phyloP scores from a whole-genome alignment of 2,113 vertebrate species.

The Prietella phreatophila region DNA sequence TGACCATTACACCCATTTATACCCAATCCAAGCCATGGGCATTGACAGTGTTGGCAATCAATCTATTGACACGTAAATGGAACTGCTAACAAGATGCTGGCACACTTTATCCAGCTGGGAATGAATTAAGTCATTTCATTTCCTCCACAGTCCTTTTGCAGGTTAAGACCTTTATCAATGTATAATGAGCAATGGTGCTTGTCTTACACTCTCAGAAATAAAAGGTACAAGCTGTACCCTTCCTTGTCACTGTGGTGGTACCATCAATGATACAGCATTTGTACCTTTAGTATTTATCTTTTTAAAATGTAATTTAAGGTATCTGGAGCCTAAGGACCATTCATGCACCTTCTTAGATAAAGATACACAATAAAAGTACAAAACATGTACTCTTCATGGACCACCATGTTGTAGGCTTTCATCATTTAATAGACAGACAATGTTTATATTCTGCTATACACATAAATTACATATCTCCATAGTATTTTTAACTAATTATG shows the following conservation, averaged over 20 bases:
- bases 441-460: not conserved
- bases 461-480: not conserved
- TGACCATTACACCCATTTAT: not conserved
- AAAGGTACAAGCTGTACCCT: not conserved
- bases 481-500: not conserved
- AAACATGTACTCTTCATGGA: not conserved
- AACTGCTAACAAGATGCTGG: not conserved
- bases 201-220: not conserved
- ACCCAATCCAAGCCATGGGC: no score
- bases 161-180: not conserved
- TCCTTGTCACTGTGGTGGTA: not conserved
- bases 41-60: not conserved
- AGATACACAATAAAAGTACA: not conserved
- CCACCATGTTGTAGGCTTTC: not conserved
- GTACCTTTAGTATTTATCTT: not conserved
- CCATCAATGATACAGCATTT: not conserved
- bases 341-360: not conserved
- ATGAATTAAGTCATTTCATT: conserved; percentile 23
- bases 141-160: not conserved
- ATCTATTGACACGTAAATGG: not conserved
- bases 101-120: not conserved
- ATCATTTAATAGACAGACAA: not conserved
- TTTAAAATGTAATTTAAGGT: not conserved
- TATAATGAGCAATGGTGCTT: not conserved
- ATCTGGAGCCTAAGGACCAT: not conserved